Conservation (phyloP, 2,797 vertebrate species). For the Simalia tracyae region DNA sequence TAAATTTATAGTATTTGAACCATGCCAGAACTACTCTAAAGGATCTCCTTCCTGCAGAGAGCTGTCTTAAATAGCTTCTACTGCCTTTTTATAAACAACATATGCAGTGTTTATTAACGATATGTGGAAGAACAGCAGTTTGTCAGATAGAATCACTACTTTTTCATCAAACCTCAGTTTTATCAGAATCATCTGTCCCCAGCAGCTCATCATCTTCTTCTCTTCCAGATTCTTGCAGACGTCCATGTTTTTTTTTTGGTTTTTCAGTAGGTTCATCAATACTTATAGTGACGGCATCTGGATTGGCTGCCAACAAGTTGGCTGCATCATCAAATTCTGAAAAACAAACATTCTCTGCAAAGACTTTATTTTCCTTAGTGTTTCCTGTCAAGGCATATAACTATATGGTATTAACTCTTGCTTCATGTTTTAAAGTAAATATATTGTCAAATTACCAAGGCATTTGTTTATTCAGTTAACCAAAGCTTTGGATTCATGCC, state of each 20-base stretch:
- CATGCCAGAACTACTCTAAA: not conserved
- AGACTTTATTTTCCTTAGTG: accelerated
- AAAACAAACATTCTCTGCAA: conserved; percentile 42
- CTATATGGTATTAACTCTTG: accelerated
- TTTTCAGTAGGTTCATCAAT: conserved; percentile 78
- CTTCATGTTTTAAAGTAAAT: not conserved
- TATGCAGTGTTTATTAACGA: not conserved
- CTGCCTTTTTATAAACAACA: accelerated
- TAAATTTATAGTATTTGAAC: not conserved
- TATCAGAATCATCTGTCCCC: conserved; percentile 81
- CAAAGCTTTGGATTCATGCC: not conserved
- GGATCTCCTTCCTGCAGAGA: not conserved
- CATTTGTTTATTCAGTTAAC: not conserved
- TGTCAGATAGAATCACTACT: not conserved
- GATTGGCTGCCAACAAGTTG: conserved; percentile 74
- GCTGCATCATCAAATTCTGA: conserved; percentile 89
- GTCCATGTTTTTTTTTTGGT: conserved; percentile 69
- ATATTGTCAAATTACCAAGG: not conserved
- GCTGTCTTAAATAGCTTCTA: not conserved
- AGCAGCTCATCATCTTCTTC: conserved; percentile 80
- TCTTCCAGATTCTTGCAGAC: conserved; percentile 62
- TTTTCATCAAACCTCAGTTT: conserved; percentile 79
- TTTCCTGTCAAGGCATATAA: accelerated
- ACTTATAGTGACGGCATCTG: conserved; percentile 81
- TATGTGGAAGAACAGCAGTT: not conserved